A percentile compares a stretch with the other conserved stretches of the same genome.
Conservation (phyloP, 1,140 invertebrate genomes). For the Pseudoatta argentina region DNA sequence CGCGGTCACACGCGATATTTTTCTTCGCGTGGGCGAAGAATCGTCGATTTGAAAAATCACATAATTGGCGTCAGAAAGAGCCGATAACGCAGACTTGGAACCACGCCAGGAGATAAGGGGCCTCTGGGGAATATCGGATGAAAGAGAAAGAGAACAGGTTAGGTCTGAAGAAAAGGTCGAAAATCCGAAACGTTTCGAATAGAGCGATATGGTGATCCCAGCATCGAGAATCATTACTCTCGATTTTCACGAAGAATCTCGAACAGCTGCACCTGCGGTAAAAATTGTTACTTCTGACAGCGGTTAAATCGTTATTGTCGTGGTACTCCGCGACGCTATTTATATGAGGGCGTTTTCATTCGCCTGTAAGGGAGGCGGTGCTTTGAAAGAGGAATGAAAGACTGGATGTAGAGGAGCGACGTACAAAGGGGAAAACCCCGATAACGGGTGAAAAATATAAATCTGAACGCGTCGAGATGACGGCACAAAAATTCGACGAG, state of each 20-base stretch:
- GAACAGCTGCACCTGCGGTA: conserved; percentile 62
- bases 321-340: conserved; percentile 63
- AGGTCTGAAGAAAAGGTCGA: conserved; percentile 8
- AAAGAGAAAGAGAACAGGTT: conserved; percentile 38
- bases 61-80: conserved; percentile 75
- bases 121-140: conserved; percentile 46
- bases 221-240: conserved; percentile 67
- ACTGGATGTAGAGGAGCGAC: conserved; percentile 59
- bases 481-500: conserved; percentile 71
- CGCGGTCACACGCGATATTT: not conserved
- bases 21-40: not conserved
- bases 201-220: conserved; percentile 55
- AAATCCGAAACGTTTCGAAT: conserved; percentile 38
- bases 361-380: conserved; percentile 44
- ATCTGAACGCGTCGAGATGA: conserved; percentile 65
- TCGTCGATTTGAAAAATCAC: conserved; percentile 73
- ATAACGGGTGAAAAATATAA: conserved; percentile 75
- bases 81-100: conserved; percentile 71
- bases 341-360: conserved; percentile 66
- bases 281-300: conserved; percentile 65
- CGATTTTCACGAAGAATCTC: conserved; percentile 63
- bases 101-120: conserved; percentile 68
- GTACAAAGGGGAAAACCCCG: conserved; percentile 65
- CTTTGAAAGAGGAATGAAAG: conserved; percentile 54
- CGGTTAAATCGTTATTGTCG: conserved; percentile 73